Percentiles rank a stretch among this genome's conserved stretches.
These are phyloP conservation scores for Stomatorhinus ivindoensis DNA, from an alignment of 2,113 vertebrate genomes.

Conservation along the genomic window DNA sequence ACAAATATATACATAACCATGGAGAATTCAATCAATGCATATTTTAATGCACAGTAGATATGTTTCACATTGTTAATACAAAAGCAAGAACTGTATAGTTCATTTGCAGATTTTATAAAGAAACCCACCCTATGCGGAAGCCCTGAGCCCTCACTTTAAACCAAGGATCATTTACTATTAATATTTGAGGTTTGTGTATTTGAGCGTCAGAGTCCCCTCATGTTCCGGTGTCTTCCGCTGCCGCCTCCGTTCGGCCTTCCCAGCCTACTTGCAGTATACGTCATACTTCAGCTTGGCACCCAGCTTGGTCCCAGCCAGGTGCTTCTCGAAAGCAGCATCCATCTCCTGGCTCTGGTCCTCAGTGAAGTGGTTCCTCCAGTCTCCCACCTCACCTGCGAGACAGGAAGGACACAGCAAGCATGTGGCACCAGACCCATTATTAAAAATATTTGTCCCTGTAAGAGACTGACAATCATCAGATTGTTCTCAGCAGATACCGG, in stretches of 20 bases:
- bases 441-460: neutral
- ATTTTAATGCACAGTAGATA: neutral
- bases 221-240: neutral
- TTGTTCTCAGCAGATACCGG: neutral
- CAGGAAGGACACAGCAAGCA: neutral
- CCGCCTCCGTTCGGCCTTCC: neutral
- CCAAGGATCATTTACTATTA: neutral
- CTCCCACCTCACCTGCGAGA: conserved; percentile 47
- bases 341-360: conserved; percentile 58
- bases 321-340: conserved; percentile 55
- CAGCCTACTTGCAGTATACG: conserved; percentile 33
- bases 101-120: neutral
- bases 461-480: neutral
- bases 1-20: neutral
- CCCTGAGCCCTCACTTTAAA: neutral
- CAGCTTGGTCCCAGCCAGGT: conserved; percentile 44
- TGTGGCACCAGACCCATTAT: neutral
- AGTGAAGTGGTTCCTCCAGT: conserved; percentile 52
- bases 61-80: neutral
- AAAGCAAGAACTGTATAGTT: neutral
- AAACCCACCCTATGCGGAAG: neutral
- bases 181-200: neutral
- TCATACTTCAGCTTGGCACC: conserved; percentile 50
- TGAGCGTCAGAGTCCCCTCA: neutral
- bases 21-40: neutral